Base-by-base conservation (phyloP, 2,888 invertebrate genomes). In the Tenthredo mesomela region DNA sequence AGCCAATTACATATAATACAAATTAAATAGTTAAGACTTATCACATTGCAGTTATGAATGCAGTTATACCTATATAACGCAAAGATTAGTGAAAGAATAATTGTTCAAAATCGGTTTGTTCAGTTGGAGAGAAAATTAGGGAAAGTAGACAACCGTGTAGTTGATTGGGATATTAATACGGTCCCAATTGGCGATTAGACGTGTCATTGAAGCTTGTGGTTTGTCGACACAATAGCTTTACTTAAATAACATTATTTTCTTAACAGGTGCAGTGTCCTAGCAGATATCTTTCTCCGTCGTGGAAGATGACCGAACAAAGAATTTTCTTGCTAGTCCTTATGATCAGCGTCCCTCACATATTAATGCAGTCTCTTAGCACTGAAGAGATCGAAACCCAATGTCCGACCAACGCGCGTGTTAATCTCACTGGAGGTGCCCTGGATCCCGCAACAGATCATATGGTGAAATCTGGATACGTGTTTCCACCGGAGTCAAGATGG, bases 391-490 rank as follows among this genome's bases (percentile, higher is more conserved):
- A 61, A 25, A 61, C 7, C 18, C 33, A 33, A 67, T 67, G 67
- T 67, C 15, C 67, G 18, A 18, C 0, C 67, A 15, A 33, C 4
- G 12, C 29, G 33, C 67, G 67, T 4, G 67, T 67, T 33, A 67
- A 67, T 67, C 67, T 67, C 18, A 67, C 18, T 4, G 33, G 7
- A 33, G 33, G 25, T 29, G 33, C 18, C 18, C 29, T 67, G 67
- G 67, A 67, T 18, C 33, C 29, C 33, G 61, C 2, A 25, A 25
- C 67, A 29, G 33, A 33, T 5, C 6, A 18, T 1, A 33, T 33
- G 6, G 67, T 67, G 67, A 4, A 67, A 67, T 67, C 33, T 12
- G 33, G 67, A 67, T 67, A 67, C 73, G 73, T 43, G n/a, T 73
- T 73, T 10, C 73, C 73, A 43, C 43, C 73, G 0, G 73, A 40